phyloP scores from a whole-genome alignment of 2,113 vertebrate genomes.

The Phrynocephalus versicolor region DNA sequence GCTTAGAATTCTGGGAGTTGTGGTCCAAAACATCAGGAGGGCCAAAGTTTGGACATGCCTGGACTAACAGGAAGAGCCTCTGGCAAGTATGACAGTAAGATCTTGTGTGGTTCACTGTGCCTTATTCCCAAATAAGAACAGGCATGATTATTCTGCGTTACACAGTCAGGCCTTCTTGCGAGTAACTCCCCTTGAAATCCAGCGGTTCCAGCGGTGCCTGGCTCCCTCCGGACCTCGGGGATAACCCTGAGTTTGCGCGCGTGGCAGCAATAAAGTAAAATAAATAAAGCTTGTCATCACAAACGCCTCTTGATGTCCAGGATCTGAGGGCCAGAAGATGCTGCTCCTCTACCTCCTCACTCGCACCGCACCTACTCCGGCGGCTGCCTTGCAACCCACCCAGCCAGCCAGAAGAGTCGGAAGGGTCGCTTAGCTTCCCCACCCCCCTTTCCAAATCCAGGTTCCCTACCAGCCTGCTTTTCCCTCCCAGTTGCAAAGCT shows the following conservation, averaged over 20 bases:
- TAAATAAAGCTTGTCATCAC: not conserved
- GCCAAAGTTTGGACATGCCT: too few species aligned
- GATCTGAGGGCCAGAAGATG: not conserved
- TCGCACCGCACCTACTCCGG: not conserved
- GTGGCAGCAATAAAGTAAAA: not conserved
- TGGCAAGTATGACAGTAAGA: too few species aligned
- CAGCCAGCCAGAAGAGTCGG: not conserved
- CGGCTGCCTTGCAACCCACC: not conserved
- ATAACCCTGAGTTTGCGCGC: too few species aligned
- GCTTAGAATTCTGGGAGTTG: too few species aligned
- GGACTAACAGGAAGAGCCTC: too few species aligned
- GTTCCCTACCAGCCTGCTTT: conserved; percentile 47
- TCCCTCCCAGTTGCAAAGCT: conserved; percentile 54
- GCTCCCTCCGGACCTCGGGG: not conserved
- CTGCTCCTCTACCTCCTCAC: not conserved
- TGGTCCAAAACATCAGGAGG: too few species aligned
- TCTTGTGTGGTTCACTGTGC: too few species aligned
- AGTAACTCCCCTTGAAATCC: too few species aligned
- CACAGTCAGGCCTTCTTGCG: too few species aligned
- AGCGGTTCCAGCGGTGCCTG: too few species aligned
- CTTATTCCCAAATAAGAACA: too few species aligned
- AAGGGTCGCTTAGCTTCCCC: not conserved
- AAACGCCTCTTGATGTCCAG: not conserved
- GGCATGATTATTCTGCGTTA: too few species aligned
- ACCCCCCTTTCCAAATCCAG: conserved; percentile 33